Evolutionary conservation across 2,888 invertebrate genomes (phyloP), one percentile per base, ranked within the genome.

Genomic region (Ditula angustiorana): DNA sequence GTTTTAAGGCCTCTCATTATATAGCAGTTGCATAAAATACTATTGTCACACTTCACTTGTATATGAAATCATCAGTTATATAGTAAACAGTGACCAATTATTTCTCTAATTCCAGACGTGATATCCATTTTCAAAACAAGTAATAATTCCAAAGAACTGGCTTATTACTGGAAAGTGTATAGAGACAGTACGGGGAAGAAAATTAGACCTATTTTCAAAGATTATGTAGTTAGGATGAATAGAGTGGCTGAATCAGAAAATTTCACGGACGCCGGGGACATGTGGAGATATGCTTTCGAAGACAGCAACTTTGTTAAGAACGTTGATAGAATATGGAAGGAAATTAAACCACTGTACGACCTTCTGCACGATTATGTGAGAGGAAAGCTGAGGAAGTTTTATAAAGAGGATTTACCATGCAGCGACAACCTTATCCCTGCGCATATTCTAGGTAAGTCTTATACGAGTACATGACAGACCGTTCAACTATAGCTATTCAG

Each of bases 361-460:
- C 85, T 94, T 66, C 77, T 96, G 11, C 96, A 96, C 75, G 90
- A 93, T 46, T 96, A 95, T 74, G 95, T 95, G 0, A 85, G 94
- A 70, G 81, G 79, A 26, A 95, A 94, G 76, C 78, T 96, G 28
- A 93, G 86, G 70, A 56, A 76, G 0, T 72, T 79, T 24, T 95
- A 95, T 73, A 92, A 90, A 35, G 85, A 91, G 10, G 85, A 92
- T 57, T 78, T 92, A 2, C 80, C 83, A 23, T 75, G 73, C 28
- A 84, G 86, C 7, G 89, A 93, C 60, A 94, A 93, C 10, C 84
- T 93, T 4, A 94, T 96, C 67, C 96, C 96, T 0, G 96, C 95
- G 1, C 96, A 96, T 84, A 76, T 96, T 57, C 84, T 96, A 69
- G 96, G 96, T 94, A 81, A 79, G 79, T n/a, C n/a, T n/a, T n/a